These are phyloP conservation scores for Brachionus rubens DNA, from an alignment of 1,140 invertebrate genomes.

Conservation along the genomic window DNA sequence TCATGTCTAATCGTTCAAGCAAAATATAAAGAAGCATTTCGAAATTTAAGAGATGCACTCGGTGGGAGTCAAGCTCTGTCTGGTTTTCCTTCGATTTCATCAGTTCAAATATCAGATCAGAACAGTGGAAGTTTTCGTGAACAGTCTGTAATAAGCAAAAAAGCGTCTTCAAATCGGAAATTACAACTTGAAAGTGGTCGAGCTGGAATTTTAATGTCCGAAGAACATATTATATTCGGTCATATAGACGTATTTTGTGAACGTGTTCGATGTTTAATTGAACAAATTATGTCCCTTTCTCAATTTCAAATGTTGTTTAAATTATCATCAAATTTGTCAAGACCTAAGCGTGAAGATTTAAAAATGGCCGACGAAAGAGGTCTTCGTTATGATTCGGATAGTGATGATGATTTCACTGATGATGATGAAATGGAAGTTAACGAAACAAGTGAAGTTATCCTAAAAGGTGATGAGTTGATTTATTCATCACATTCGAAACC, in stretches of 20 bases:
- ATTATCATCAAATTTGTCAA: slow-evolving; percentile 16
- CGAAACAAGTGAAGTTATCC: slow-evolving; percentile 6
- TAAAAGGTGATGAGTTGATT: neutral
- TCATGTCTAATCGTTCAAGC: slow-evolving; percentile 56
- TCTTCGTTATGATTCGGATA: slow-evolving; percentile 1
- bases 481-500: neutral
- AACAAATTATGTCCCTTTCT: slow-evolving; percentile 57
- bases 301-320: slow-evolving; percentile 51
- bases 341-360: slow-evolving; percentile 31
- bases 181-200: slow-evolving; percentile 30
- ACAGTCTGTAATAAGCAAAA: slow-evolving; percentile 5
- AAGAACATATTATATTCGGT: slow-evolving; percentile 57
- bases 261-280: slow-evolving; percentile 55
- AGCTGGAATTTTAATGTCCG: slow-evolving; percentile 56
- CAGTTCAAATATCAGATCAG: slow-evolving; percentile 49
- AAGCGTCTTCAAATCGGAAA: slow-evolving; percentile 2
- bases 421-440: neutral
- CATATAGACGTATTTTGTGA: slow-evolving; percentile 57
- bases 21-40: slow-evolving; percentile 54
- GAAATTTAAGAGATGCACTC: slow-evolving; percentile 55
- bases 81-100: slow-evolving; percentile 56
- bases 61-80: slow-evolving; percentile 54
- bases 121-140: neutral
- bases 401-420: slow-evolving; percentile 1
- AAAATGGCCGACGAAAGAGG: slow-evolving; percentile 13